Evolutionary conservation across 2,888 invertebrate genomes (phyloP).

Genomic region (Callinectes sapidus): DNA sequence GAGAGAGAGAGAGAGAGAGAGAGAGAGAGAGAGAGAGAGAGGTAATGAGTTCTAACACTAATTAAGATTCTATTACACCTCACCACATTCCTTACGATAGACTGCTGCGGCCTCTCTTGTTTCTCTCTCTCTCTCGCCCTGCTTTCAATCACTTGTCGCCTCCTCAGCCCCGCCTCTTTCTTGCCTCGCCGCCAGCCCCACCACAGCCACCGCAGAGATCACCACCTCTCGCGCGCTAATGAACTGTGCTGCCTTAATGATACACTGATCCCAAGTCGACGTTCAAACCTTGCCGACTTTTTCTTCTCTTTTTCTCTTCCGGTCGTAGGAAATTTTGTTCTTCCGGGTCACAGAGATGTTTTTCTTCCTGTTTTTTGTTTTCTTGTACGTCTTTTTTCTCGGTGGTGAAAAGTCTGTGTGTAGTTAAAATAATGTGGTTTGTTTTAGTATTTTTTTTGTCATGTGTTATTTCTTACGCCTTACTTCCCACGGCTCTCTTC

Average conservation of each 20-base stretch:
- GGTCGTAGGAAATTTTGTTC: too few relatives aligned
- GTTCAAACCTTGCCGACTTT: too few relatives aligned
- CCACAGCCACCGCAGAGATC: neutral
- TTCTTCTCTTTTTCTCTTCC: too few relatives aligned
- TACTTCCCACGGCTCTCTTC: too few relatives aligned
- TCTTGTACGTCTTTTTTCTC: too few relatives aligned
- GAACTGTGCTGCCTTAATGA: neutral
- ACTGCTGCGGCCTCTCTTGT: neutral
- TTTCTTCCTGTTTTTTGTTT: too few relatives aligned
- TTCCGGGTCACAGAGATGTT: too few relatives aligned
- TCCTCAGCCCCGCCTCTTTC: neutral
- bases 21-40: neutral
- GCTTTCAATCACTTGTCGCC: conserved; percentile 2
- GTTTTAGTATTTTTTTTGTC: too few relatives aligned
- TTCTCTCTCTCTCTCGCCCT: neutral
- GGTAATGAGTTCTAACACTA: neutral
- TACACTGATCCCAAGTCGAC: neutral
- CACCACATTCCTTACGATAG: neutral
- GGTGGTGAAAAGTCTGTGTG: too few relatives aligned
- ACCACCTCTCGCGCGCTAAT: neutral
- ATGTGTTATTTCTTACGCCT: too few relatives aligned
- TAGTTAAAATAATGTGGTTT: too few relatives aligned
- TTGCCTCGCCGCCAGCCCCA: neutral
- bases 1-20: neutral
- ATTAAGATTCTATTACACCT: neutral